A percentile compares a stretch with the other conserved stretches of the same genome.
These are phyloP conservation scores for Drosophila cognata DNA, from an alignment of 2,888 invertebrate genomes.

Conservation along the genomic window DNA sequence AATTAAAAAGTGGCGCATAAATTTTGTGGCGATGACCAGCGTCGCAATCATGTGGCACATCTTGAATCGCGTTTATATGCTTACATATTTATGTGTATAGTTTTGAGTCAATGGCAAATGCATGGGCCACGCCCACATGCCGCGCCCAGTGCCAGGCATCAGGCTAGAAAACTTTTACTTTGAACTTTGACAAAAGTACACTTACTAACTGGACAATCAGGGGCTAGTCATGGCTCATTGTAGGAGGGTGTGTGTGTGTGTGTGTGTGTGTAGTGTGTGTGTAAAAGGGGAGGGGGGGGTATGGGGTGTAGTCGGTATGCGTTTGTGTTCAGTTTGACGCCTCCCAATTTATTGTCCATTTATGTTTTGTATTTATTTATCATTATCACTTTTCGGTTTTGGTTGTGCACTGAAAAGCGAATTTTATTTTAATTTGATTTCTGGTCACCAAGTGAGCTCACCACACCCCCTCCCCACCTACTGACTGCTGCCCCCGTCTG, in stretches of 20 bases:
- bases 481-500: slow-evolving; percentile 53
- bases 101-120: slow-evolving; percentile 52
- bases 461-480: not conserved
- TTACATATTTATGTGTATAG: not conserved
- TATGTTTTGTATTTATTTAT: slow-evolving; percentile 21
- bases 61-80: slow-evolving; percentile 23
- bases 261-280: not conserved
- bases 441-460: slow-evolving; percentile 46
- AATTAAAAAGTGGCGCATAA: slow-evolving; percentile 60
- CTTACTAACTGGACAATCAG: slow-evolving; percentile 6
- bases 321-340: slow-evolving; percentile 17
- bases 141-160: slow-evolving; percentile 13
- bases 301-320: slow-evolving; percentile 8
- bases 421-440: slow-evolving; percentile 65
- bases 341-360: slow-evolving; percentile 51
- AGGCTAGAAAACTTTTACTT: slow-evolving; percentile 52
- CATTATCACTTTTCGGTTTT: not conserved
- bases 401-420: slow-evolving; percentile 32
- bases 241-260: not conserved
- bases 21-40: slow-evolving; percentile 41
- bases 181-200: slow-evolving; percentile 56
- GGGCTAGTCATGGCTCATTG: slow-evolving; percentile 6
- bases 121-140: slow-evolving; percentile 47
- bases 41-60: slow-evolving; percentile 44
- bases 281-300: not conserved